Percentiles rank a stretch among this genome's conserved stretches.
phyloP scores from a whole-genome alignment of 2,888 invertebrate species.

The Gryllus longicercus region DNA sequence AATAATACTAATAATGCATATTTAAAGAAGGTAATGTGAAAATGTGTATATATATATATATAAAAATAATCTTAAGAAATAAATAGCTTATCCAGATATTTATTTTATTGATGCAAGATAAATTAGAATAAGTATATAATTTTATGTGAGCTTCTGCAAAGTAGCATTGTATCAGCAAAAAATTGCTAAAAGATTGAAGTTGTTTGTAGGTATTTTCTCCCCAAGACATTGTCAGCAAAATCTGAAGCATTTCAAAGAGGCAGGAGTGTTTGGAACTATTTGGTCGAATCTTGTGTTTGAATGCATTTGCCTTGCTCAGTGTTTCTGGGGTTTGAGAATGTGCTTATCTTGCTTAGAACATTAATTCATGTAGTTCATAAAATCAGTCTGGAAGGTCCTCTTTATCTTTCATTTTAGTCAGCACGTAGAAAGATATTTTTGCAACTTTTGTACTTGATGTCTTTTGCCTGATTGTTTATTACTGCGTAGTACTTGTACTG shows the following conservation, averaged over 20 bases:
- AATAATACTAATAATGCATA: conserved; percentile 27
- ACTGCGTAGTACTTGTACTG: conserved; percentile 4
- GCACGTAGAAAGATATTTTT: conserved; percentile 6
- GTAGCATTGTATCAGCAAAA: not conserved
- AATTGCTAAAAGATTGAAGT: not conserved
- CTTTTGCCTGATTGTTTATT: not conserved
- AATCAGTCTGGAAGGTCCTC: not conserved
- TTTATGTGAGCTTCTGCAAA: conserved; percentile 18
- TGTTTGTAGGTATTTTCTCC: not conserved
- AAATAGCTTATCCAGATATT: conserved; percentile 36
- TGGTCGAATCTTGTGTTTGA: not conserved
- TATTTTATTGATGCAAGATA: conserved; percentile 34
- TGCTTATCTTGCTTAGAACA: not conserved
- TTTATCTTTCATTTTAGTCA: not conserved
- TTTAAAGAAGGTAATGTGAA: conserved; percentile 32
- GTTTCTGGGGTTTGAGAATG: not conserved
- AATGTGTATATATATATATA: conserved; percentile 33
- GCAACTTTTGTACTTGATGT: conserved; percentile 17
- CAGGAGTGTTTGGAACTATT: conserved; percentile 26
- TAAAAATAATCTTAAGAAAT: conserved; percentile 33
- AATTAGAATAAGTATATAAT: conserved; percentile 12
- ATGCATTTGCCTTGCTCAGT: not conserved
- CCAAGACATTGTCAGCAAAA: conserved; percentile 28
- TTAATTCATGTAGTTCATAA: not conserved
- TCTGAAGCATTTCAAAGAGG: conserved; percentile 34